phyloP scores from a whole-genome alignment of 2,888 invertebrate species.

The Tortrix viridana region DNA sequence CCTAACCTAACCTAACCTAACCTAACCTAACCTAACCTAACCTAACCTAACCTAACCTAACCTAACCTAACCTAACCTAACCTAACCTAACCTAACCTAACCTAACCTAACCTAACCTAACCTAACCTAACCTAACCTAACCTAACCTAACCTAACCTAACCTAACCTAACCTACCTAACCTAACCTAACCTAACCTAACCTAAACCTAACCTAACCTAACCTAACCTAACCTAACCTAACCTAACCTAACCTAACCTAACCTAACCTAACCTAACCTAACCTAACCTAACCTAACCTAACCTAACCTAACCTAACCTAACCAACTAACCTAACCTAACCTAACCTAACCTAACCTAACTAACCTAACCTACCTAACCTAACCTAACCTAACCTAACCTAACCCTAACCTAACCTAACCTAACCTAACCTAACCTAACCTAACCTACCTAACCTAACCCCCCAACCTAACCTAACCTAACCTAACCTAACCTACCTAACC shows the following conservation, averaged over 20 bases:
- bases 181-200: conserved; percentile 45
- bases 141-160: conserved; percentile 40
- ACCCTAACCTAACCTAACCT: conserved; percentile 37
- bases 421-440: conserved; percentile 39
- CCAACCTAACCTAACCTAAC: no score
- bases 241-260: conserved; percentile 40
- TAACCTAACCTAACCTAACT: conserved; percentile 37
- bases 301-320: conserved; percentile 40
- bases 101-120: conserved; percentile 38
- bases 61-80: conserved; percentile 38
- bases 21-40: conserved; percentile 39
- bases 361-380: no score
- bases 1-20: conserved; percentile 37
- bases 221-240: conserved; percentile 42
- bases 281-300: conserved; percentile 41
- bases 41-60: conserved; percentile 38
- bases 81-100: conserved; percentile 39
- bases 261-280: conserved; percentile 42
- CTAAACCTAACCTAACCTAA: conserved; percentile 45
- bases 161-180: no score
- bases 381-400: conserved; percentile 37
- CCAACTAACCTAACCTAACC: conserved; percentile 41
- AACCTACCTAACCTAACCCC: no score
- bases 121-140: conserved; percentile 38
- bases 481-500: no score